phyloP scores from a whole-genome alignment of 2,888 invertebrate genomes.

The Chloroclysta siterata region DNA sequence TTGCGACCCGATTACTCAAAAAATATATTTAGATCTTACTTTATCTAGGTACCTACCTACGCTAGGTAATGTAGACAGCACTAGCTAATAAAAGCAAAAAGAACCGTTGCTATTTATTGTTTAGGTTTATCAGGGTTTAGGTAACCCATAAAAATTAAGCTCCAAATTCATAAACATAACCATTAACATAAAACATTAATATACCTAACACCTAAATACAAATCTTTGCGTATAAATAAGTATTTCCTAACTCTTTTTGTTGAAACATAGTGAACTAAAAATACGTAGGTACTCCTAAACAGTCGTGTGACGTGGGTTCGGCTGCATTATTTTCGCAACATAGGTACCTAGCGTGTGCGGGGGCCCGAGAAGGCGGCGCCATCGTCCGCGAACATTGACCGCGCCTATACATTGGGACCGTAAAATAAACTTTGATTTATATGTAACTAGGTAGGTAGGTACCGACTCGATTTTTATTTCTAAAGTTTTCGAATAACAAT shows the following conservation, averaged over 20 bases:
- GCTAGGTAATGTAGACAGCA: constrained; percentile 20
- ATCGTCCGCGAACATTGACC: constrained; percentile 70
- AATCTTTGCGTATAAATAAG: neutral
- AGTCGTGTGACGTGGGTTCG: constrained; percentile 44
- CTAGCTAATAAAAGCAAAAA: neutral
- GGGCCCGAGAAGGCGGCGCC: constrained; percentile 61
- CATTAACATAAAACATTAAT: neutral
- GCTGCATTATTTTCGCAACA: constrained; percentile 72
- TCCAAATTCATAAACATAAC: neutral
- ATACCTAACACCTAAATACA: neutral
- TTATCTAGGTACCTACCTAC: neutral
- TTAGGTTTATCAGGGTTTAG: no score
- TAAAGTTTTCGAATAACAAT: no score
- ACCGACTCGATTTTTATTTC: constrained; percentile 1
- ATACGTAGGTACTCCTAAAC: constrained; percentile 30
- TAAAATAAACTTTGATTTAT: constrained; percentile 43
- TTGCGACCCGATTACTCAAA: constrained; percentile 71
- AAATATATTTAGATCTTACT: constrained; percentile 57
- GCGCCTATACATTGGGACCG: constrained; percentile 53
- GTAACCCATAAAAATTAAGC: no score
- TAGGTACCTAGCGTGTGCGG: constrained; percentile 51
- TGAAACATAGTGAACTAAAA: constrained; percentile 26
- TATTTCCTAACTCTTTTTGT: neutral
- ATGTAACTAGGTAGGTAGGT: neutral
- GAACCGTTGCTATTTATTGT: no score